Conservation (phyloP, 2,888 invertebrate species). For the Stenolophus ochropezus region DNA sequence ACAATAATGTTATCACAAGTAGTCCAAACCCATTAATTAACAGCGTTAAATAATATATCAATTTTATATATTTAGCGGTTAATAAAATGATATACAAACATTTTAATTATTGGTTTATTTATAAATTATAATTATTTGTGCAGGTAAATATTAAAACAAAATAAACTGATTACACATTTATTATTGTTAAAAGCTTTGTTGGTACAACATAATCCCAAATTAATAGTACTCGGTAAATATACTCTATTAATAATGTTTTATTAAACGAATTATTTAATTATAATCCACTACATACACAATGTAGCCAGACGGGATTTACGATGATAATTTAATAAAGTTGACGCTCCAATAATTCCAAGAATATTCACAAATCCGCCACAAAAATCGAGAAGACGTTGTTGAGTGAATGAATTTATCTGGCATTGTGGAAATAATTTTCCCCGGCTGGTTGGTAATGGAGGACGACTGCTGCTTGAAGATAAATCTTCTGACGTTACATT, state of each 20-base stretch:
- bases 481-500: conserved; percentile 32
- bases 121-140: background rate
- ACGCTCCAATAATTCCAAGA: conserved; percentile 12
- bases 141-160: background rate
- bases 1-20: background rate
- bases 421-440: conserved; percentile 37
- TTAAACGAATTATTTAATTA: conserved; percentile 8
- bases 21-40: background rate
- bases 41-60: background rate
- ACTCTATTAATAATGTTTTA: background rate
- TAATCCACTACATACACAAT: background rate
- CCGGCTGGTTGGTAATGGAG: conserved; percentile 15
- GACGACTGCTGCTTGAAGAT: background rate
- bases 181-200: background rate
- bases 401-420: conserved; percentile 19
- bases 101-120: background rate
- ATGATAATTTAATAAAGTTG: conserved; percentile 14
- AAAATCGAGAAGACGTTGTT: conserved; percentile 17
- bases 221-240: background rate
- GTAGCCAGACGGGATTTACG: background rate
- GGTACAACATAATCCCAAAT: background rate
- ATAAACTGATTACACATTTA: background rate
- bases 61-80: background rate
- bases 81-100: background rate
- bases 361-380: conserved; percentile 19